phyloP scores from a whole-genome alignment of 2,888 invertebrate species.

The Chloroclystis v-ata region DNA sequence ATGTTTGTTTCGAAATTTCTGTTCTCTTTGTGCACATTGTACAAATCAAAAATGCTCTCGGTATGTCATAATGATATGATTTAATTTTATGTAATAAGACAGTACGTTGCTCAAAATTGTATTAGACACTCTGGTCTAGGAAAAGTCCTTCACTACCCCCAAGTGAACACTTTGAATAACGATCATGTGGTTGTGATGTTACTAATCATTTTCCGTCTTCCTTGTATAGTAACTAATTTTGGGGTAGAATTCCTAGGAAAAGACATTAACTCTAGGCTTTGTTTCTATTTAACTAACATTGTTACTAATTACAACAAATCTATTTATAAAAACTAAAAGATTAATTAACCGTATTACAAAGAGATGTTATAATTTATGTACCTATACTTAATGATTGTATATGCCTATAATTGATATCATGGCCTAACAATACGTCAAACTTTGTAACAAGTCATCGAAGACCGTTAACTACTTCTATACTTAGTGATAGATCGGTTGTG shows the following conservation, averaged over 20 bases:
- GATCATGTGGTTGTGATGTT: constrained; percentile 69
- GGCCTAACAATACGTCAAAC: background rate
- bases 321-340: constrained; percentile 44
- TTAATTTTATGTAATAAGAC: constrained; percentile 50
- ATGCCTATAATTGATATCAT: background rate
- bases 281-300: constrained; percentile 33
- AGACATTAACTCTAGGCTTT: constrained; percentile 60
- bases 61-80: constrained; percentile 28
- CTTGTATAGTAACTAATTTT: constrained; percentile 59
- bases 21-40: too few relatives aligned
- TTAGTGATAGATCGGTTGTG: constrained; percentile 74
- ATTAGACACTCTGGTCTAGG: constrained; percentile 29
- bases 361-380: background rate
- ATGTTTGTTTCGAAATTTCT: too few relatives aligned
- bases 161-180: constrained; percentile 44
- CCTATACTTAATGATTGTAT: too few relatives aligned
- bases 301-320: constrained; percentile 37
- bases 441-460: constrained; percentile 1
- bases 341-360: constrained; percentile 33
- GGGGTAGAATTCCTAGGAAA: constrained; percentile 73
- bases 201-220: constrained; percentile 63
- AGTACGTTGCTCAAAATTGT: constrained; percentile 62
- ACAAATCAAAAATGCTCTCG: too few relatives aligned
- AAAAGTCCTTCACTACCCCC: constrained; percentile 39
- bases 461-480: constrained; percentile 19